Conservation (phyloP, 2,888 invertebrate genomes). For the Pammene aurita region DNA sequence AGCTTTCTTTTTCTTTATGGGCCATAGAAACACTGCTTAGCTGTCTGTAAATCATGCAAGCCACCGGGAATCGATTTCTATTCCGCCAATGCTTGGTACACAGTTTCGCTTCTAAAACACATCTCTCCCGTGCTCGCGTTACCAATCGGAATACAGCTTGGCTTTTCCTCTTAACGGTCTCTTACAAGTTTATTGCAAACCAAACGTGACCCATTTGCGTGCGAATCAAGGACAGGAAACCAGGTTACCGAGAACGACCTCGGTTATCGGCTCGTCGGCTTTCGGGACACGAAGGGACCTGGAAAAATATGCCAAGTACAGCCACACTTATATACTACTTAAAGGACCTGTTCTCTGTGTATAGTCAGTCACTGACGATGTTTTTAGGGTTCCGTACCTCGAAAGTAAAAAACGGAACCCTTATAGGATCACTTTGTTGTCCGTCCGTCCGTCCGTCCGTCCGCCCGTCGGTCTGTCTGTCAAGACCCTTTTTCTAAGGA, state of each 20-base stretch:
- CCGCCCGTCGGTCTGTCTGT: no score
- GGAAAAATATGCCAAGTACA: conserved; percentile 11
- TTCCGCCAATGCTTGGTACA: neutral
- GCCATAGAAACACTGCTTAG: no score
- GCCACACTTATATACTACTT: neutral
- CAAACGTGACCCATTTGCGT: conserved; percentile 54
- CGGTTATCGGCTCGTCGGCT: conserved; percentile 42
- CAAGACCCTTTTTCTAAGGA: no score
- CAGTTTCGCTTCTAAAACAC: neutral
- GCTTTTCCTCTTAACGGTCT: conserved; percentile 36
- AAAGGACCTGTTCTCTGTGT: no score
- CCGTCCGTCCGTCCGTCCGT: no score
- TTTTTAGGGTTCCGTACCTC: no score
- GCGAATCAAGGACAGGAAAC: conserved; percentile 48
- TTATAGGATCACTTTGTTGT: no score
- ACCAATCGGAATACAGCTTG: neutral
- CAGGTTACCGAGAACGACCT: conserved; percentile 49
- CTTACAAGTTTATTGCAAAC: conserved; percentile 46
- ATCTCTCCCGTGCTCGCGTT: neutral
- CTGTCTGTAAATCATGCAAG: no score
- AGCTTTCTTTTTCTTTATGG: no score
- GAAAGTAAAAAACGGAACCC: no score
- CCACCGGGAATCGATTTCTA: no score
- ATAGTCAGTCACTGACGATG: no score
- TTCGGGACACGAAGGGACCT: conserved; percentile 25